Evolutionary conservation across 2,888 invertebrate genomes (phyloP), one percentile per base, ranked within the genome.

Genomic region (Ochropleura plecta): DNA sequence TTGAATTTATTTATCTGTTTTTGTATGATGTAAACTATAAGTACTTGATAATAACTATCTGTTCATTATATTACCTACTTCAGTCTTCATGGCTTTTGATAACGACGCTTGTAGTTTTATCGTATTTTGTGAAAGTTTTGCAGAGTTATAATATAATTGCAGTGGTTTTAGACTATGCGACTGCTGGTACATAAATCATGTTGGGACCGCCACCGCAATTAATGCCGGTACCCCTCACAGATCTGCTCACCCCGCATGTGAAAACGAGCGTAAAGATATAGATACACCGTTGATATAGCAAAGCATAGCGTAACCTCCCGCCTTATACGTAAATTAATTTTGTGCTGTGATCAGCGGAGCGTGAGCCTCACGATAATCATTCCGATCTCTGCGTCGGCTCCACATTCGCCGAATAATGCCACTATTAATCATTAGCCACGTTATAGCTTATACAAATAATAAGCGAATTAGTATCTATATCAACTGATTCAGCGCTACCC

Each of bases 291-390:
- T 73, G 76, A 70, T 75, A 73, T 78, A 84, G 48, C 64, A 76
- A 62, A 79, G 81, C 82, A 76, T 64, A 84, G 85, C 76, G 75
- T 69, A 74, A 64, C 83, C 79, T 72, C 76, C 78, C 88, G 89
- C 89, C 91, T 92, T 90, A 90, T 88, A 92, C 90, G 93, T 93
- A 94, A 95, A 95, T 95, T 95, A 95, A 95, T 96, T 94, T 94
- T 93, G 93, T 91, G 89, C 92, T 91, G 91, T 93, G 94, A 93
- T 91, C 95, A 93, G 88, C 92, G 91, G 89, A 93, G 91, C 93
- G 93, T 92, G 88, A 94, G 90, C 88, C 87, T 90, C 91, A 90
- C 93, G 94, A 94, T 95, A 95, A 94, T 94, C 93, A 93, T 91
- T 91, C 90, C 89, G 88, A 95, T 94, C 94, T 94, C 90, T 89